phyloP scores from a whole-genome alignment of 2,888 invertebrate genomes.

The Brassicogethes aeneus region DNA sequence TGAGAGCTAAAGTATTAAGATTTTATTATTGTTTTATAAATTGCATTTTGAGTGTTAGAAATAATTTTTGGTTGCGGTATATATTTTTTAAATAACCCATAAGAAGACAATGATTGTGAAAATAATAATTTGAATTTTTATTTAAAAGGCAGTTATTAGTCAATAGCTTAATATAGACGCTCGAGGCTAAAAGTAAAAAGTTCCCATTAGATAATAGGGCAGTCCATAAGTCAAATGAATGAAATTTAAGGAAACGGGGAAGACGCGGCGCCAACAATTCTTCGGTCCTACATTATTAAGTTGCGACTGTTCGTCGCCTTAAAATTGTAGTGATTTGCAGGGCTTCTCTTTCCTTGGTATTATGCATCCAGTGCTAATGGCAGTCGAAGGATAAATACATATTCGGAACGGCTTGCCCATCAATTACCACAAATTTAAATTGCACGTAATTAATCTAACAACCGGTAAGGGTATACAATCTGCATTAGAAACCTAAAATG shows the following conservation, averaged over 20 bases:
- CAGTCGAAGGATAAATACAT: slow-evolving; percentile 39
- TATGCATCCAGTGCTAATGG: slow-evolving; percentile 33
- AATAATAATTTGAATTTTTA: no score
- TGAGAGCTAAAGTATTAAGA: no score
- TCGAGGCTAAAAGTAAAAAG: background rate
- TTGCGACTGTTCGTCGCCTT: slow-evolving; percentile 35
- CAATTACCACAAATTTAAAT: slow-evolving; percentile 36
- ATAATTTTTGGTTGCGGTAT: no score
- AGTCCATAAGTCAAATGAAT: background rate
- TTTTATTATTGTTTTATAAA: no score
- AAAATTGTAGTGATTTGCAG: slow-evolving; percentile 39
- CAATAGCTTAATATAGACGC: background rate
- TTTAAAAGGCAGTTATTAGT: no score
- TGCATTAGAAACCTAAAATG: background rate
- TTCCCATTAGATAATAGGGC: background rate
- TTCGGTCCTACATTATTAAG: slow-evolving; percentile 26
- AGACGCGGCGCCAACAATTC: slow-evolving; percentile 27
- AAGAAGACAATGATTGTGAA: no score
- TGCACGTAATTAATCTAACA: slow-evolving; percentile 36
- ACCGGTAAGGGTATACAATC: slow-evolving; percentile 7
- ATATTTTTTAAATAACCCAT: no score
- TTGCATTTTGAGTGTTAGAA: no score
- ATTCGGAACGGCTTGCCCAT: slow-evolving; percentile 28
- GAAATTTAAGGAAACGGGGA: slow-evolving; percentile 7
- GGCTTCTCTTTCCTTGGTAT: slow-evolving; percentile 24